Conservation (phyloP, 2,797 vertebrate genomes). For the Pitangus sulphuratus region DNA sequence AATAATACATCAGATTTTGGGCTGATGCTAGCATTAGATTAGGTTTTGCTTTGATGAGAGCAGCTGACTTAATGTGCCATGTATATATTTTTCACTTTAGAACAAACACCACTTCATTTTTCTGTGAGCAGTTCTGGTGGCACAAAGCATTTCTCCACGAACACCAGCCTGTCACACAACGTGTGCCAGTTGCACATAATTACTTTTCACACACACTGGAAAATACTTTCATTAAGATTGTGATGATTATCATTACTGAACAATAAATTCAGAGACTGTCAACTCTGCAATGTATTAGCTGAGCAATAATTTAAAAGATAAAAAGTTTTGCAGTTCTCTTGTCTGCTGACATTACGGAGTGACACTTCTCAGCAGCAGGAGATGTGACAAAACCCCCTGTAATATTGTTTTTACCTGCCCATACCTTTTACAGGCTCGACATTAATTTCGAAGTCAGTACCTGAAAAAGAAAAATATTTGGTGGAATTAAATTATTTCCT, state of each 20-base stretch:
- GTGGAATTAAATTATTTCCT: not conserved
- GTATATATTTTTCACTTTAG: conserved; percentile 65
- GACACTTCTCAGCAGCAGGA: not conserved
- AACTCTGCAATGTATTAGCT: conserved; percentile 54
- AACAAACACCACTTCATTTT: conserved; percentile 67
- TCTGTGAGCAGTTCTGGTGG: conserved; percentile 34
- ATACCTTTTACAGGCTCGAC: not conserved
- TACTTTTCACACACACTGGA: conserved; percentile 72
- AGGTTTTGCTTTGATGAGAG: conserved; percentile 39
- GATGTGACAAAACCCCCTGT: not conserved
- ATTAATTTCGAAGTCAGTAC: not conserved
- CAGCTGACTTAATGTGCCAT: conserved; percentile 42
- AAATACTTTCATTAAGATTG: conserved; percentile 81
- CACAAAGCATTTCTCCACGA: conserved; percentile 63
- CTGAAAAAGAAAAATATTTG: not conserved
- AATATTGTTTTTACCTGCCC: not conserved
- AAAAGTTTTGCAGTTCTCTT: not conserved
- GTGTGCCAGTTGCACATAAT: conserved; percentile 74
- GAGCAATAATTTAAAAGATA: conserved; percentile 23
- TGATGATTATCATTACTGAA: conserved; percentile 78
- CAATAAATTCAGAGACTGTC: conserved; percentile 75
- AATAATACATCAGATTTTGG: conserved; percentile 24
- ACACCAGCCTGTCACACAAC: conserved; percentile 67
- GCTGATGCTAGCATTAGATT: not conserved
- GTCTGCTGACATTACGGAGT: not conserved